Evolutionary conservation across 2,888 invertebrate genomes (phyloP).

Genomic region (Entomobrya proxima): DNA sequence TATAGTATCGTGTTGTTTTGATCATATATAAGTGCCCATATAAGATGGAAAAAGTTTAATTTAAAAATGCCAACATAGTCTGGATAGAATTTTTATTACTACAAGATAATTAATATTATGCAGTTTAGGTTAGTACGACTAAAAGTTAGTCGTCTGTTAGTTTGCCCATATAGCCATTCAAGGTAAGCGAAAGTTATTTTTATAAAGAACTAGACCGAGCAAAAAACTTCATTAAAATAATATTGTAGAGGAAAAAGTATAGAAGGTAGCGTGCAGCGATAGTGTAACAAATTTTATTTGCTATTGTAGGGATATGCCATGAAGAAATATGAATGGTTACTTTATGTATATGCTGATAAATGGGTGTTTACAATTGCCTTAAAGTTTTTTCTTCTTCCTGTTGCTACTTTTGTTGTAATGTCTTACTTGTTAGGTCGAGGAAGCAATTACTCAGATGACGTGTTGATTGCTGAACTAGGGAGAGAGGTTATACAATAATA

Average conservation of each 20-base stretch:
- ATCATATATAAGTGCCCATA: background rate
- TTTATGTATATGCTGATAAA: background rate
- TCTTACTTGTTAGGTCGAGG: conserved; percentile 47
- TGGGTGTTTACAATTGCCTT: background rate
- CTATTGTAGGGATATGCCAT: background rate
- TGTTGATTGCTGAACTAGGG: conserved; percentile 44
- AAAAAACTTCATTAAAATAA: conserved; percentile 30
- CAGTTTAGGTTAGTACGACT: conserved; percentile 31
- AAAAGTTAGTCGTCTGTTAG: conserved; percentile 45
- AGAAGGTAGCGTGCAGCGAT: conserved; percentile 18
- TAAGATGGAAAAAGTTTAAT: background rate
- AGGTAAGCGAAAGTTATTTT: conserved; percentile 39
- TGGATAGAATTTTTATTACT: background rate
- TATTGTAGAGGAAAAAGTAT: background rate
- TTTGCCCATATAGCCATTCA: conserved; percentile 51
- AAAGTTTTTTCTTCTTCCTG: conserved; percentile 22
- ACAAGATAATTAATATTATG: background rate
- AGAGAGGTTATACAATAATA: background rate
- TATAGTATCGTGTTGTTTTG: too few species aligned
- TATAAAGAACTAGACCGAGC: conserved; percentile 21
- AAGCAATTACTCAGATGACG: conserved; percentile 42
- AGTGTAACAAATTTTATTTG: background rate
- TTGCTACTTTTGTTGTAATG: conserved; percentile 29
- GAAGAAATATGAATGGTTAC: background rate
- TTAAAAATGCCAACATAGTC: background rate